Conservation (phyloP, 2,888 invertebrate genomes). For the Labia minor region DNA sequence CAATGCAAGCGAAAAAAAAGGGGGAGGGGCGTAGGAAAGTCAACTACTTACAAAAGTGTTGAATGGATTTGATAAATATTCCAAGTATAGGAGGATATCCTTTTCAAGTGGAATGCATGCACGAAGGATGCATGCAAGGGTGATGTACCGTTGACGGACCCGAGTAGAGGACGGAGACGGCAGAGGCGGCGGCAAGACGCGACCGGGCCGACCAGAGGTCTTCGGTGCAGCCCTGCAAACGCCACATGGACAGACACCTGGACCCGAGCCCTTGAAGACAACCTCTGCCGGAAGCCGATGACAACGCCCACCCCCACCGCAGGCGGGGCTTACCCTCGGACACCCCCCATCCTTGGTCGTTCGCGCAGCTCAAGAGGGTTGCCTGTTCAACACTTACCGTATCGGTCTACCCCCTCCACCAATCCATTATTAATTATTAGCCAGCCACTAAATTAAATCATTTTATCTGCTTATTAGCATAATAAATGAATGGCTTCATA, state of each 20-base stretch:
- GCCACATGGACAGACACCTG: constrained; percentile 33
- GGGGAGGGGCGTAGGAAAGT: too few relatives aligned
- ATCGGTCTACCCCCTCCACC: background rate
- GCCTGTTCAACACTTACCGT: too few relatives aligned
- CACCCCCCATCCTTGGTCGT: background rate
- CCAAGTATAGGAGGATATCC: too few relatives aligned
- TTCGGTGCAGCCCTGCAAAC: constrained; percentile 39
- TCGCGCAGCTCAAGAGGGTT: background rate
- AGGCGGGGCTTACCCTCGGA: background rate
- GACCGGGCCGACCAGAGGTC: constrained; percentile 36
- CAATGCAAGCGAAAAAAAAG: too few relatives aligned
- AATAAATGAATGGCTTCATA: too few relatives aligned
- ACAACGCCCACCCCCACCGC: background rate
- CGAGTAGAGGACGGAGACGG: background rate
- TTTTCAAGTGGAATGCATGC: too few relatives aligned
- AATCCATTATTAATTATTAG: background rate
- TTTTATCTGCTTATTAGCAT: too few relatives aligned
- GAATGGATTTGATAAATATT: too few relatives aligned
- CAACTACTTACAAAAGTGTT: too few relatives aligned
- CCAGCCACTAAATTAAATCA: too few relatives aligned
- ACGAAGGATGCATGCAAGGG: too few relatives aligned
- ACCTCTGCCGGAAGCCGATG: background rate
- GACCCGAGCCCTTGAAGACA: background rate
- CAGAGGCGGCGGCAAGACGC: constrained; percentile 31
- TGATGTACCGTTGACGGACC: too few relatives aligned